Percentiles rank a stretch among this genome's conserved stretches.
These are phyloP conservation scores for Umimayanthus kanabou DNA, from an alignment of 92 coral and sea anemone species.

Conservation along the genomic window DNA sequence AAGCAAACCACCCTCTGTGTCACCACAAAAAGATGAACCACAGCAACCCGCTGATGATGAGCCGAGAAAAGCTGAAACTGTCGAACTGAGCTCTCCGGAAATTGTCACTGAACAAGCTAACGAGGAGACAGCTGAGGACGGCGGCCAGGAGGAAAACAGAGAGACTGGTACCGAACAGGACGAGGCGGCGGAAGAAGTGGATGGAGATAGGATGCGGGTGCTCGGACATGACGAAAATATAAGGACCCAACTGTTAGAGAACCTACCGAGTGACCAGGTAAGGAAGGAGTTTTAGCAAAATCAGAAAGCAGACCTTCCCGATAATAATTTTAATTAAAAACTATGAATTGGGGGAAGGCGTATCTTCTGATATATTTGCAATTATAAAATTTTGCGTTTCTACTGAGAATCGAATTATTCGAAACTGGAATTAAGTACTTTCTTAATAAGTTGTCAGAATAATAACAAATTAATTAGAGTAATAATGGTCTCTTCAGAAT, in stretches of 20 bases:
- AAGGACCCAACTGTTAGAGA: slow-evolving; percentile 68
- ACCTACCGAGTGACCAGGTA: slow-evolving; percentile 77
- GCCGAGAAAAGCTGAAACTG: neutral
- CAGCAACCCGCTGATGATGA: neutral
- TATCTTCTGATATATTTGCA: too few relatives aligned
- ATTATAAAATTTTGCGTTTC: too few relatives aligned
- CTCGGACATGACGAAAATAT: slow-evolving; percentile 94
- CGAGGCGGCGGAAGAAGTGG: slow-evolving; percentile 40
- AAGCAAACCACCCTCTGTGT: neutral
- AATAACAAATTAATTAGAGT: too few relatives aligned
- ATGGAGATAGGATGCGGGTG: slow-evolving; percentile 83
- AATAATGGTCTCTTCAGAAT: too few relatives aligned
- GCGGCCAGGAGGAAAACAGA: slow-evolving; percentile 17
- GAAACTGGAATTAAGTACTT: too few relatives aligned
- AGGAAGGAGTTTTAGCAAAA: neutral
- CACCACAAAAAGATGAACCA: neutral
- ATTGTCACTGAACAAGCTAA: slow-evolving; percentile 46
- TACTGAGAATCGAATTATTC: too few relatives aligned
- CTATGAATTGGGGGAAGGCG: too few relatives aligned
- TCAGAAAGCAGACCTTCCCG: too few relatives aligned
- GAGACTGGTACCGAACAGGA: slow-evolving; percentile 45
- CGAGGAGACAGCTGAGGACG: slow-evolving; percentile 27
- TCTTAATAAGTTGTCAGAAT: too few relatives aligned
- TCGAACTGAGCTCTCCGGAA: slow-evolving; percentile 42
- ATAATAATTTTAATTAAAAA: too few relatives aligned